These are phyloP conservation scores for Oryctolagus cuniculus DNA, from an alignment of 2,113 vertebrate species.

Conservation along the genomic window mOryCun1.1 NC_091442.1:22666001-22666500, in stretches of 20 bases:
- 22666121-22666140: constrained; percentile 83
- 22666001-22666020: constrained; percentile 80
- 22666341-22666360: background rate
- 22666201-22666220: background rate
- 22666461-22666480: background rate
- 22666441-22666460: background rate
- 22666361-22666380: constrained; percentile 35
- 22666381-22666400: constrained; percentile 18
- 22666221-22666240: background rate
- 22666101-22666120: constrained; percentile 80
- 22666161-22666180: constrained; percentile 72
- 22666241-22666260: background rate
- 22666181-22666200: constrained; percentile 83
- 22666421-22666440: background rate
- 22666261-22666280: background rate
- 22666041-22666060: constrained; percentile 74
- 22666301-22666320: background rate
- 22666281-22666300: background rate
- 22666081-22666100: constrained; percentile 70
- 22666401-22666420: constrained; percentile 38
- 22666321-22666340: background rate
- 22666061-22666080: constrained; percentile 86
- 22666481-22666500: background rate
- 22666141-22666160: constrained; percentile 77
- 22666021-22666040: constrained; percentile 83